Percentiles rank a stretch among this genome's conserved stretches.
Evolutionary conservation across 2,797 vertebrate genomes (phyloP).

Genomic region (Oreochromis grahami): DNA sequence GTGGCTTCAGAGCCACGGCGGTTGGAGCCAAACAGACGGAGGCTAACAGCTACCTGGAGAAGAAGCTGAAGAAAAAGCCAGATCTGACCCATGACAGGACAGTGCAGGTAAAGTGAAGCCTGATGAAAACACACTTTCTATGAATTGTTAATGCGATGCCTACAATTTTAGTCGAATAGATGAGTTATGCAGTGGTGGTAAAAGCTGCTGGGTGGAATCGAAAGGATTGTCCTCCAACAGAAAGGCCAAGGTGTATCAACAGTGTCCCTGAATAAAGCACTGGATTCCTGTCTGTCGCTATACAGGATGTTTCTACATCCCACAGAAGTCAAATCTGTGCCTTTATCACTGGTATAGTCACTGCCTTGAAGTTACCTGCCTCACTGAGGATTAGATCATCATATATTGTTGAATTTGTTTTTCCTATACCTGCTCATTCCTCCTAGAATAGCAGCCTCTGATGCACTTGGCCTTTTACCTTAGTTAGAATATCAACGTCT

Average conservation of each 20-base stretch:
- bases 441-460: not conserved
- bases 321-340: not conserved
- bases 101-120: constrained; percentile 64
- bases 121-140: not conserved
- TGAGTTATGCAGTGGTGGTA: not conserved
- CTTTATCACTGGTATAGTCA: not conserved
- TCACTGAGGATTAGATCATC: not conserved
- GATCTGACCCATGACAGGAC: constrained; percentile 64
- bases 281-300: not conserved
- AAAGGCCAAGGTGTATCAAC: not conserved
- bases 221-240: not conserved
- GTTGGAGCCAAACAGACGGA: constrained; percentile 78
- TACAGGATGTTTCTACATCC: not conserved
- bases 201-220: not conserved
- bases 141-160: not conserved
- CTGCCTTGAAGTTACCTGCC: not conserved
- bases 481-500: not conserved
- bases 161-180: not conserved
- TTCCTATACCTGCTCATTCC: not conserved
- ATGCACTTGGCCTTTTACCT: not conserved
- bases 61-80: constrained; percentile 78
- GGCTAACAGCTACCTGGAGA: constrained; percentile 80
- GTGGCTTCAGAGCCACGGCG: constrained; percentile 75
- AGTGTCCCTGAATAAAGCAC: not conserved
- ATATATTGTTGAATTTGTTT: not conserved